These are phyloP conservation scores for Forficula auricularia DNA, from an alignment of 1,140 invertebrate genomes.

Conservation along the genomic window DNA sequence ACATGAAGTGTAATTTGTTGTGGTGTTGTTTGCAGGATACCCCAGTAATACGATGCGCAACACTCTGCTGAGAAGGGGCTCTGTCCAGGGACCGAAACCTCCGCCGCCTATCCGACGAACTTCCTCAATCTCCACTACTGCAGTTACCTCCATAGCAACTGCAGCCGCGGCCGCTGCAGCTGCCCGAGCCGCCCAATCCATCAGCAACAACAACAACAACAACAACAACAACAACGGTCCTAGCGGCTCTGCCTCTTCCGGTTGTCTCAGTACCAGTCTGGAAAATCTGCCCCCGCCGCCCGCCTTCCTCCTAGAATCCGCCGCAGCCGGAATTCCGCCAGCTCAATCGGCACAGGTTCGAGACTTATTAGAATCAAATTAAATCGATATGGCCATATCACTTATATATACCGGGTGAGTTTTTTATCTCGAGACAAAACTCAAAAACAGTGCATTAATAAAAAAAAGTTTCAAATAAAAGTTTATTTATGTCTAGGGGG, in stretches of 20 bases:
- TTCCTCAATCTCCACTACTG: conserved; percentile 52
- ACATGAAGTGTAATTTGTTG: no score
- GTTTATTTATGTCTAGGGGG: no score
- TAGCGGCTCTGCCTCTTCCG: conserved; percentile 11
- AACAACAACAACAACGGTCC: conserved; percentile 14
- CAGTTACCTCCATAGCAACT: not conserved
- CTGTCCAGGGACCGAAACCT: conserved; percentile 48
- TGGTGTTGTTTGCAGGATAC: no score
- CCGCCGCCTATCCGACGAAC: conserved; percentile 71
- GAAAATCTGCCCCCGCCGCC: conserved; percentile 69
- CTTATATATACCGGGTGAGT: no score
- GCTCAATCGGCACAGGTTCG: conserved; percentile 20
- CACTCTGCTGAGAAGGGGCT: conserved; percentile 34
- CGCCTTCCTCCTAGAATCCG: conserved; percentile 54
- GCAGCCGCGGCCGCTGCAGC: not conserved
- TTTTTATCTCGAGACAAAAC: no score
- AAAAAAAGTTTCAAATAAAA: no score
- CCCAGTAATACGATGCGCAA: conserved; percentile 24
- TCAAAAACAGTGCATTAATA: no score
- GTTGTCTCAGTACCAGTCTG: conserved; percentile 20
- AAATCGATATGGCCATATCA: no score
- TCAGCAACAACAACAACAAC: conserved; percentile 11
- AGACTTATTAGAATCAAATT: conserved; percentile 4
- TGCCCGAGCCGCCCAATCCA: not conserved
- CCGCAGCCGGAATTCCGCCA: conserved; percentile 20